Base-by-base conservation (phyloP, 2,888 invertebrate species). In the Diadromus collaris region DNA sequence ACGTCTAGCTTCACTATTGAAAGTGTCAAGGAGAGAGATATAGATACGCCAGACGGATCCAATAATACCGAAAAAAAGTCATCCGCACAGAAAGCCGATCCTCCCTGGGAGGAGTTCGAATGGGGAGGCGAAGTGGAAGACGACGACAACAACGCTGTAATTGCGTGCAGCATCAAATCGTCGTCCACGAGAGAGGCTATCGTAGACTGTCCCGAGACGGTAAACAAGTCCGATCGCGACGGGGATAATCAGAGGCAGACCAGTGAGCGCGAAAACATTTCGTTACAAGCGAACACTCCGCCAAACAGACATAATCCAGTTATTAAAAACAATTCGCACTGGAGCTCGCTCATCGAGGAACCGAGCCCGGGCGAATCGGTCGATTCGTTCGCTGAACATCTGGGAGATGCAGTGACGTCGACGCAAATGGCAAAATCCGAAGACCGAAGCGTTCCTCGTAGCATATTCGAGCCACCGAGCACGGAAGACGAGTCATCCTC, bases 1-100 rank as follows among this genome's bases (percentile, higher is more conserved):
- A 97, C 96, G 90, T 98, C 97, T 91, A 89, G 89, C 84, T 91
- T 91, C 64, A 90, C 86, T 2, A 64, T 87, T 65, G 75, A 83
- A 6, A 48, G 67, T 32, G 61, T 74, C 13, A 64, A 44, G 27
- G 75, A 79, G 32, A n/a, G 80, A 32, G 34, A 46, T 67, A 76
- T 58, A 2, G 4, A 74, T 56, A 24, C 19, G 29, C 9, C 29
- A 29, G 16, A 58, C 4, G 13, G 6, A 16, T 76, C 19, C 6
- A 21, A 64, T 34, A 3, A 21, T 19, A 41, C 38, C 16, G 16
- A 48, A n/a, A 3, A 19, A 7, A 60, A 27, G 1, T 44, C 46
- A n/a, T 21, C 16, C 2, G n/a, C 13, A 29, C n/a, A 48, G 4
- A 24, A 19, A 46, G 44, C 29, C 27, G 21, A 58, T 10, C 10